Evolutionary conservation across 2,797 vertebrate species (phyloP).

Genomic region (Botia kubotai): DNA sequence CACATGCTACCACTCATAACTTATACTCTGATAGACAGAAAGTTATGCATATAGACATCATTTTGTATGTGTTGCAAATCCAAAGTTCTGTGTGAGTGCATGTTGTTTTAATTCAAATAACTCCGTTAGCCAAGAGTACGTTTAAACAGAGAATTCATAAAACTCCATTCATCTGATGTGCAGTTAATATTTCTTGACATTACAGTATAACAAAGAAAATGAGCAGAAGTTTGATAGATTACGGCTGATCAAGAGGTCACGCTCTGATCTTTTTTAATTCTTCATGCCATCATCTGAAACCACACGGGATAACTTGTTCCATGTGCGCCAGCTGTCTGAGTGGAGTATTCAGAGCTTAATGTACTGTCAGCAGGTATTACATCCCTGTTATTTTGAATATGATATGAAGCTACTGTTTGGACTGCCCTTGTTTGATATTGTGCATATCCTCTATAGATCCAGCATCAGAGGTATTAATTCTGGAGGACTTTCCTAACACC

Average conservation of each 20-base stretch:
- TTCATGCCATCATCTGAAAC: not conserved
- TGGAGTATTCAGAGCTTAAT: constrained; percentile 48
- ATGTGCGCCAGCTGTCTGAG: constrained; percentile 37
- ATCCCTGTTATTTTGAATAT: constrained; percentile 28
- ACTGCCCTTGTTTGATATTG: constrained; percentile 11
- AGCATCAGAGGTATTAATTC: not conserved
- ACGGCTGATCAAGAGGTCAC: not conserved
- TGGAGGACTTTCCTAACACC: constrained; percentile 18
- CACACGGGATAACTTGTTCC: not conserved
- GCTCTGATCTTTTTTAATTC: not conserved
- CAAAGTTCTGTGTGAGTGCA: not conserved
- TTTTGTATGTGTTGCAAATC: not conserved
- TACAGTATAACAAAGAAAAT: not conserved
- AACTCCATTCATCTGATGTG: not conserved
- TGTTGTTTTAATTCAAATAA: not conserved
- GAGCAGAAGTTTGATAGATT: too few species aligned
- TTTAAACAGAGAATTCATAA: not conserved
- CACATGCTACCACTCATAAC: constrained; percentile 54
- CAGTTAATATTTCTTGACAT: not conserved
- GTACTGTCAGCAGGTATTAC: constrained; percentile 52
- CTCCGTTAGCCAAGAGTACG: not conserved
- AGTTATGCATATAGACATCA: constrained; percentile 56
- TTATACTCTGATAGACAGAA: constrained; percentile 37
- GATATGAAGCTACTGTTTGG: constrained; percentile 27
- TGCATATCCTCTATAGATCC: not conserved